phyloP scores from a whole-genome alignment of 2,113 vertebrate species.

The Myotis brandtii region DNA sequence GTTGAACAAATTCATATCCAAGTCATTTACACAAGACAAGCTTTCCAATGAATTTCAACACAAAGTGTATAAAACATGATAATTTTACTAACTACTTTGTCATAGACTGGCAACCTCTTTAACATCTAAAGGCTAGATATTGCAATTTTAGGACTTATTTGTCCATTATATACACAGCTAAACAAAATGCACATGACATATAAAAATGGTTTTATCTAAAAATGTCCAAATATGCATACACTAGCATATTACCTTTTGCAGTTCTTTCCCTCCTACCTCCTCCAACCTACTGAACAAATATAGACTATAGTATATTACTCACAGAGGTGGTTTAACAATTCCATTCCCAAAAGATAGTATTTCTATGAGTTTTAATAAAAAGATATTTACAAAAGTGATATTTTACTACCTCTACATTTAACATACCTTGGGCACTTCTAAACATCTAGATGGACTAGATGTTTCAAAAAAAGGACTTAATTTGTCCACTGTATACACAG shows the following conservation, averaged over 20 bases:
- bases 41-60: conserved; percentile 44
- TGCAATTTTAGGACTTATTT: conserved; percentile 24
- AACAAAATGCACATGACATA: not conserved
- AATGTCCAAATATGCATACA: not conserved
- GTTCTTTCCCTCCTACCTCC: not conserved
- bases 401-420: conserved; percentile 52
- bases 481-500: not conserved
- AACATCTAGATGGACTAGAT: conserved; percentile 60
- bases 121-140: conserved; percentile 5
- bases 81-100: conserved; percentile 45
- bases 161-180: conserved; percentile 35
- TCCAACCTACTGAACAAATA: not conserved
- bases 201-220: not conserved
- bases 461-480: conserved; percentile 49
- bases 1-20: not conserved
- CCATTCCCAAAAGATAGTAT: not conserved
- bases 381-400: not conserved
- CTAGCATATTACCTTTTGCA: not conserved
- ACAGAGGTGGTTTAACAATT: not conserved
- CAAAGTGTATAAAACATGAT: conserved; percentile 30
- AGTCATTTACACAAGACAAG: not conserved
- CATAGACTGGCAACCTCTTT: conserved; percentile 38
- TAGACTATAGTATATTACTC: not conserved
- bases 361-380: conserved; percentile 33
- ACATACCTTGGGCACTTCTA: conserved; percentile 45